Conservation (phyloP, 2,113 vertebrate species). For the Charadrius vociferus region DNA sequence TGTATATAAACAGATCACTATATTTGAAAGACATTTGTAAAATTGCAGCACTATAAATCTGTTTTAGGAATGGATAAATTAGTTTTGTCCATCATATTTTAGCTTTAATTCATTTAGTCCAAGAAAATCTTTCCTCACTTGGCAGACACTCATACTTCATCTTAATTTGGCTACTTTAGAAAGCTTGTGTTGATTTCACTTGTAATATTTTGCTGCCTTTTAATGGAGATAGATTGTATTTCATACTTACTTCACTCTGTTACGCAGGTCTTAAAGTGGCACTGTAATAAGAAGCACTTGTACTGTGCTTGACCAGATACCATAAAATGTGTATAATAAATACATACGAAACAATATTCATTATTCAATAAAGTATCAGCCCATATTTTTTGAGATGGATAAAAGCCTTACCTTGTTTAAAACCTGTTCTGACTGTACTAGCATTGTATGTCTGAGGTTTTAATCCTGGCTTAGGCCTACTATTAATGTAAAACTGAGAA, state of each 20-base stretch:
- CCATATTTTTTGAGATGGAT: background rate
- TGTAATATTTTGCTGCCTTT: slow-evolving; percentile 30
- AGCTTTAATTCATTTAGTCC: slow-evolving; percentile 18
- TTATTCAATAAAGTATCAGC: background rate
- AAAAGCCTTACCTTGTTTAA: background rate
- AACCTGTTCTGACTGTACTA: background rate
- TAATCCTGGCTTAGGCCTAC: background rate
- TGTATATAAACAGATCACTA: background rate
- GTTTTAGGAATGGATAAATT: slow-evolving; percentile 5
- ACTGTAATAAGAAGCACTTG: background rate
- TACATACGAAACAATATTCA: background rate
- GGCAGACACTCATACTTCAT: slow-evolving; percentile 9
- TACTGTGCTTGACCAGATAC: background rate
- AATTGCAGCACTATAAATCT: slow-evolving; percentile 1
- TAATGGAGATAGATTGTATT: slow-evolving; percentile 7
- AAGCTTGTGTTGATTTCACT: slow-evolving; percentile 33
- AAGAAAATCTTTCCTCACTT: slow-evolving; percentile 12
- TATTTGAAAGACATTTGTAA: background rate
- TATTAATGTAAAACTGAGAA: background rate
- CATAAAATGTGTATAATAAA: background rate
- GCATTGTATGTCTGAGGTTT: background rate
- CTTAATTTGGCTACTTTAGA: slow-evolving; percentile 3
- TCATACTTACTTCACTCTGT: background rate
- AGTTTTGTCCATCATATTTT: background rate
- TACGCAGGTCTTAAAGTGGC: background rate